Conservation (phyloP, 1,140 invertebrate species). For the Heliothis virescens region DNA sequence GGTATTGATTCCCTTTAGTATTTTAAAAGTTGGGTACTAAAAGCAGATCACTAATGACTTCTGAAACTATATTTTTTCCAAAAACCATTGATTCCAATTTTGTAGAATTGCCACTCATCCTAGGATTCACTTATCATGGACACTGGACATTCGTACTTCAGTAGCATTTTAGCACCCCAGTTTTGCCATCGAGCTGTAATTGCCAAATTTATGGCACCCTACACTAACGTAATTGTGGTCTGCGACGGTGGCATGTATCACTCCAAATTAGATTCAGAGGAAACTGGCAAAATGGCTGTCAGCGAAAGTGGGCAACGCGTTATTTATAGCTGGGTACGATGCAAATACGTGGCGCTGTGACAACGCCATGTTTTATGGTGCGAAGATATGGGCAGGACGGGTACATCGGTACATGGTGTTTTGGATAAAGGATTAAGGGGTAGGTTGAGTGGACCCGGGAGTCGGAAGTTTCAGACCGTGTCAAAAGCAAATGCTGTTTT, state of each 20-base stretch:
- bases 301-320: slow-evolving; percentile 63
- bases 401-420: slow-evolving; percentile 8
- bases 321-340: slow-evolving; percentile 64
- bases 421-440: background rate
- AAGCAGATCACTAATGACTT: too few species aligned
- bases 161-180: slow-evolving; percentile 71
- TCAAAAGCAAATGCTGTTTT: background rate
- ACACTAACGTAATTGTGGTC: slow-evolving; percentile 81
- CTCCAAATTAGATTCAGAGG: slow-evolving; percentile 82
- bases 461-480: too few species aligned
- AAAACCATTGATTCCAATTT: too few species aligned
- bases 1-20: too few species aligned
- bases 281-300: slow-evolving; percentile 72
- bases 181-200: slow-evolving; percentile 79
- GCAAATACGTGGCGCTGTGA: slow-evolving; percentile 40
- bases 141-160: slow-evolving; percentile 15
- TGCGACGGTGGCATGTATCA: slow-evolving; percentile 78
- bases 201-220: slow-evolving; percentile 82
- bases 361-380: slow-evolving; percentile 43
- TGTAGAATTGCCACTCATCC: background rate
- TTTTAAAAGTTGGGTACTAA: too few species aligned
- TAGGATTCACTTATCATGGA: too few species aligned
- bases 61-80: too few species aligned
- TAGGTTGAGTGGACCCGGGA: background rate
- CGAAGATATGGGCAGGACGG: slow-evolving; percentile 19